Evolutionary conservation across 2,888 invertebrate species (phyloP), one percentile per base, ranked within the genome.

Genomic region (Hydroisotoma schaefferi): DNA sequence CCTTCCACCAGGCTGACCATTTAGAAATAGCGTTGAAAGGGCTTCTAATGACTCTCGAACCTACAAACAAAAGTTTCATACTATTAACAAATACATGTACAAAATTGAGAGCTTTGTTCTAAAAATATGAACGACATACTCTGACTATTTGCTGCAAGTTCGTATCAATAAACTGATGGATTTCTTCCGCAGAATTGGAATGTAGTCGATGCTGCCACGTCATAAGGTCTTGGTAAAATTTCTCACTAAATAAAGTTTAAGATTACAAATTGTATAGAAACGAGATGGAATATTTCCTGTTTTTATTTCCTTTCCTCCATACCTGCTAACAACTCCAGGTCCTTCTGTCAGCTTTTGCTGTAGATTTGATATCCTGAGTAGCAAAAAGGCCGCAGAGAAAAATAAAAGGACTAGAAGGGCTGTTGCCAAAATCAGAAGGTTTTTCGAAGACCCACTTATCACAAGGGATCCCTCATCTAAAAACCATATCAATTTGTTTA

Each of bases 131-230:
- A 20, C 8, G n/a, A 40, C 74, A 75, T 77, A 87, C 90, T 85
- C 87, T 88, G 63, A 87, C 85, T 73, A 90, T 87, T 78, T 90
- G 84, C 77, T 89, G 82, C 71, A 90, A 81, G 81, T 90, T 89
- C 68, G 85, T 83, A 74, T 85, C 84, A 65, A 90, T 82, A 79
- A 86, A 87, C 70, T 83, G 83, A 77, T 87, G 85, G 69, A 87
- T 82, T 73, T 87, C 87, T 69, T 81, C 80, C 4, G 87, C 85
- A 56, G 87, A 87, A 65, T 85, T 84, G 48, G 84, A 82, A 80
- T 87, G 87, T 73, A 87, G 77, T 66, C 85, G 81, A 67, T 84
- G 81, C 66, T 87, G 85, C 85, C 86, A 87, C 61, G 84, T 81
- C 48, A 86, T 78, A 63, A 87, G 78, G 77, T 86, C 85, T 48